Evolutionary conservation across 2,113 vertebrate genomes (phyloP), one percentile per base, ranked within the genome.

Genomic region (Sarotherodon lohbergeri): DNA sequence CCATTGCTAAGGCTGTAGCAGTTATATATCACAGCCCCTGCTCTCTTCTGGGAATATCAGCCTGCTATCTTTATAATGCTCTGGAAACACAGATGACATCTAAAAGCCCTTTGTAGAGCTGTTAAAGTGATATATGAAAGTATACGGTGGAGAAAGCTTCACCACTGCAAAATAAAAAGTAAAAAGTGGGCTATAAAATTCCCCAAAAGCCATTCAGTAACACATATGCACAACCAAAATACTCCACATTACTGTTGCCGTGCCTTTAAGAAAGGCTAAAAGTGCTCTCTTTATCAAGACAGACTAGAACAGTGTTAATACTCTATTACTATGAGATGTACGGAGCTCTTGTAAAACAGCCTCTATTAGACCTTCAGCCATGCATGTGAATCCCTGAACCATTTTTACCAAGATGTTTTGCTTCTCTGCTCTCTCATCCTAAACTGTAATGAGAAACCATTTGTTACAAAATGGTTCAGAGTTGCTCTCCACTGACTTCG

Each of bases 41-140:
- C 32, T 57, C 88, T 89, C 90, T 78, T 54, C 85, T 50, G 91
- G 88, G 87, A 91, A 87, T 73, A 92, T 87, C 91, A 48, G 59
- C 59, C 87, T 9, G 85, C 87, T 84, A 84, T 91, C 92, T 90
- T 91, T 83, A 87, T 73, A 92, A 91, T 50, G 90, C 80, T 92
- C 39, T 19, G 80, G 88, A 88, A 93, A 85, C 92, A 92, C 84
- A 93, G 80, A 88, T 88, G 90, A 90, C 91, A 91, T 89, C 85
- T 91, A 81, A 88, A 89, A 90, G 80, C 89, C 91, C 86, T 88
- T 89, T 92, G 92, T 86, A 4, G 86, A 9, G 86, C 80, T 16
- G 71, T 92, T 92, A 82, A 82, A 89, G 79, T 92, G 88, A 94
- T 84, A 41, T 81, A 91, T 90, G 85, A 29, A 85, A 29, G 81